Evolutionary conservation across 2,797 vertebrate genomes (phyloP).

Genomic region (Phyllotis vaccarum): DNA sequence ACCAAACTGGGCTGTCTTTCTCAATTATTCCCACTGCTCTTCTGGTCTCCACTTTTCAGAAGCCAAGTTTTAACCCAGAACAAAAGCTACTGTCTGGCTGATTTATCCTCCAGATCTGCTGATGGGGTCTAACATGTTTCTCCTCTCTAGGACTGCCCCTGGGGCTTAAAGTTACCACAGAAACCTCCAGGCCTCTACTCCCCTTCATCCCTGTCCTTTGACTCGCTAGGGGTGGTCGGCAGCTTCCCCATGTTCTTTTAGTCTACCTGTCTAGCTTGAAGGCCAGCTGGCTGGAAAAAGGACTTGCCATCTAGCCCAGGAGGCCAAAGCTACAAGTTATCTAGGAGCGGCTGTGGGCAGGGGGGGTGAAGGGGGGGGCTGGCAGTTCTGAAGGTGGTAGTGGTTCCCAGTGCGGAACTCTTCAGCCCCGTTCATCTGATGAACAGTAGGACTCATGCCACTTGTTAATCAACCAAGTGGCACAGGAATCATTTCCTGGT

Average conservation of each 20-base stretch:
- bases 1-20: slow-evolving; percentile 75
- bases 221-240: not conserved
- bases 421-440: slow-evolving; percentile 61
- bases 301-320: slow-evolving; percentile 33
- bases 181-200: not conserved
- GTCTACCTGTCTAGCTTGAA: slow-evolving; percentile 33
- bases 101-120: slow-evolving; percentile 81
- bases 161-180: not conserved
- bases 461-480: slow-evolving; percentile 61
- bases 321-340: slow-evolving; percentile 54
- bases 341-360: slow-evolving; percentile 56
- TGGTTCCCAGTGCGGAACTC: slow-evolving; percentile 26
- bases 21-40: slow-evolving; percentile 72
- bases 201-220: slow-evolving; percentile 9
- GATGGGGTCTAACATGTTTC: slow-evolving; percentile 47
- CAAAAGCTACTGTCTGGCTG: slow-evolving; percentile 77
- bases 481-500: slow-evolving; percentile 62
- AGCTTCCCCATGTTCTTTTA: not conserved
- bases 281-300: slow-evolving; percentile 57
- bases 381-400: slow-evolving; percentile 34
- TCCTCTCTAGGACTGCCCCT: not conserved
- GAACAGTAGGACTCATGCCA: slow-evolving; percentile 21
- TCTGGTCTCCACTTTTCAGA: slow-evolving; percentile 71
- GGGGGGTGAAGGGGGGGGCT: too few species aligned
- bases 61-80: slow-evolving; percentile 81